A percentile compares a stretch with the other conserved stretches of the same genome.
phyloP scores from a whole-genome alignment of 2,888 invertebrate genomes.

The Dynastes maya region DNA sequence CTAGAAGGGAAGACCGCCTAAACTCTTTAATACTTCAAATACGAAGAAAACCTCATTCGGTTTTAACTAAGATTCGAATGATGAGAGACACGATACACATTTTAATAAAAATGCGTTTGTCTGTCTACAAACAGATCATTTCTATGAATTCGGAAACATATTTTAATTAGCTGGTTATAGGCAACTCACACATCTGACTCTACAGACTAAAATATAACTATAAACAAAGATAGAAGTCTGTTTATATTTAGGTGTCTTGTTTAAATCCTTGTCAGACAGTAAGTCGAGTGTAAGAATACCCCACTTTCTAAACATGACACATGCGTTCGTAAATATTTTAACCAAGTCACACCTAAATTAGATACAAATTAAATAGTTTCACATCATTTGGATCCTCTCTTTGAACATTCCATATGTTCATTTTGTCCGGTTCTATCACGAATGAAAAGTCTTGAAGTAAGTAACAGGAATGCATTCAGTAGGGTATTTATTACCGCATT shows the following conservation, averaged over 20 bases:
- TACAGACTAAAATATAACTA: background rate
- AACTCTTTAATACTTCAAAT: too few species aligned
- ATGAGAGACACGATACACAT: too few species aligned
- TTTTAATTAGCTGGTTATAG: constrained; percentile 13
- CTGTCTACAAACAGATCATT: background rate
- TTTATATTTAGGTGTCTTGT: constrained; percentile 43
- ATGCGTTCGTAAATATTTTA: constrained; percentile 63
- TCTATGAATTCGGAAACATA: background rate
- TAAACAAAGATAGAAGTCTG: constrained; percentile 29
- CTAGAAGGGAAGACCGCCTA: too few species aligned
- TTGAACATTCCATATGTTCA: constrained; percentile 10
- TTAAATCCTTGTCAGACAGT: constrained; percentile 39
- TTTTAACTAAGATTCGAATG: too few species aligned
- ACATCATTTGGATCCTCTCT: constrained; percentile 54
- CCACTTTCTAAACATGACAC: constrained; percentile 58
- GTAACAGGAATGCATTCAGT: constrained; percentile 10
- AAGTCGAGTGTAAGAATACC: constrained; percentile 50
- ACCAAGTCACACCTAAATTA: constrained; percentile 60
- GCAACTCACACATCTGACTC: background rate
- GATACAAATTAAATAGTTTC: constrained; percentile 62
- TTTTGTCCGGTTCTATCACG: constrained; percentile 5
- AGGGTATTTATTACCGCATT: constrained; percentile 22
- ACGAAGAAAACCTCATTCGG: too few species aligned
- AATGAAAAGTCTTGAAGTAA: constrained; percentile 1
- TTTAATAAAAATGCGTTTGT: too few species aligned